Evolutionary conservation across 37 sponge, comb jelly and placozoan species (phyloP).

Genomic region (Amphimedon queenslandica): DNA sequence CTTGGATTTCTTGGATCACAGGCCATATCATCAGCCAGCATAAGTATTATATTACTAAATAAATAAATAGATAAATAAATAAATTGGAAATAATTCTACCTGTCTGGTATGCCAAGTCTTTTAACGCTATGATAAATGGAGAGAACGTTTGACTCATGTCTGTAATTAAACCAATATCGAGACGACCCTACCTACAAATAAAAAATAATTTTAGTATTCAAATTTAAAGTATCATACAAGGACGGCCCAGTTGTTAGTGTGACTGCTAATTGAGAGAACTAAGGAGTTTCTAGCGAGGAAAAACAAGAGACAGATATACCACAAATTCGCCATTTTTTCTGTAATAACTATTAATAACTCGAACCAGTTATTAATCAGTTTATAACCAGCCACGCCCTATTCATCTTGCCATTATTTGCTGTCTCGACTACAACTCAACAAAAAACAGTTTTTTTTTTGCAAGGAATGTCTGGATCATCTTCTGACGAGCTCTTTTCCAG

Average conservation of each 20-base stretch:
- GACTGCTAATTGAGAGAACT: too few species aligned
- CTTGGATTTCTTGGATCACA: slow-evolving; percentile 92
- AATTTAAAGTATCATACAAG: slow-evolving; percentile 48
- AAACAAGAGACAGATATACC: too few species aligned
- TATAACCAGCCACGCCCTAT: too few species aligned
- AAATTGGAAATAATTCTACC: slow-evolving; percentile 21
- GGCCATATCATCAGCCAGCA: slow-evolving; percentile 99
- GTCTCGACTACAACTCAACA: too few species aligned
- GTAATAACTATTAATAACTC: too few species aligned
- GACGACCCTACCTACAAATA: slow-evolving; percentile 76
- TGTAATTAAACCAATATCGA: slow-evolving; percentile 98
- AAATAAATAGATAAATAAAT: slow-evolving; percentile 2
- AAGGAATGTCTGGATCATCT: too few species aligned
- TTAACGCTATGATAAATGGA: slow-evolving; percentile 97
- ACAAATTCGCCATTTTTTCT: too few species aligned
- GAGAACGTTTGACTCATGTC: slow-evolving; percentile 94
- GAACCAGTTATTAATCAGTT: too few species aligned
- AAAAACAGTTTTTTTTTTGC: too few species aligned
- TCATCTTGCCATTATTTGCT: too few species aligned
- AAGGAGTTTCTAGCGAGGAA: too few species aligned
- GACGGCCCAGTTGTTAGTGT: slow-evolving; percentile 99
- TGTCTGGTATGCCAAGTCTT: slow-evolving; percentile 92
- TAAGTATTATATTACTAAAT: slow-evolving; percentile 93
- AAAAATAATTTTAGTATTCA: neutral
- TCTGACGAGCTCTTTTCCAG: neutral